Evolutionary conservation across 1,140 invertebrate species (phyloP).

Genomic region (Monomorium pharaonis): DNA sequence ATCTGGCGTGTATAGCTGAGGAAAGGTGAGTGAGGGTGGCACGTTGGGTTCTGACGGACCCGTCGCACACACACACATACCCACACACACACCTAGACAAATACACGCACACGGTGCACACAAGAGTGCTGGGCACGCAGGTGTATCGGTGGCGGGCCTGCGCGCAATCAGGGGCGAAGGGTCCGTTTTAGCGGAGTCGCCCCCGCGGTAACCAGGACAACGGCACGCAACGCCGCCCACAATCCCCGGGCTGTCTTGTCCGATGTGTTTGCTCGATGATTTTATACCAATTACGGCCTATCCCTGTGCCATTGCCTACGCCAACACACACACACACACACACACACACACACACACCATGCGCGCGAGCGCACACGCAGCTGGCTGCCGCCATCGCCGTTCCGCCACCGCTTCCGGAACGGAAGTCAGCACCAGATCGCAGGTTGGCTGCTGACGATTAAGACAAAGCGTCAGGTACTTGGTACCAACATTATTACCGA

Average conservation of each 20-base stretch:
- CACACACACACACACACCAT: constrained; percentile 48
- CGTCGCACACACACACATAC: constrained; percentile 2
- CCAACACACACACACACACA: constrained; percentile 62
- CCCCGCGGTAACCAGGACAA: constrained; percentile 80
- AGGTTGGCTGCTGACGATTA: too few relatives aligned
- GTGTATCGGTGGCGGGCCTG: constrained; percentile 63
- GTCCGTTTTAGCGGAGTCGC: constrained; percentile 79
- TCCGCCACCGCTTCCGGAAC: constrained; percentile 57
- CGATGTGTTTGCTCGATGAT: constrained; percentile 85
- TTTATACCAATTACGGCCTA: constrained; percentile 85
- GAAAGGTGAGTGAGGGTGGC: constrained; percentile 26
- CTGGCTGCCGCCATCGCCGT: constrained; percentile 44
- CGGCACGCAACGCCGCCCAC: constrained; percentile 84
- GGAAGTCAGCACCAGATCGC: neutral
- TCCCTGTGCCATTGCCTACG: constrained; percentile 78
- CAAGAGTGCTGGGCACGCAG: constrained; percentile 2
- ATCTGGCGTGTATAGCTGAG: constrained; percentile 36
- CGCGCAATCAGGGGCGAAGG: constrained; percentile 80
- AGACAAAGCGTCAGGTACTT: neutral
- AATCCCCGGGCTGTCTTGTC: constrained; percentile 83
- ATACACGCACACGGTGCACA: neutral
- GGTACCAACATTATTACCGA: neutral
- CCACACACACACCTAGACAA: neutral
- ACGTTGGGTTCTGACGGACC: neutral
- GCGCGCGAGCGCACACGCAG: constrained; percentile 59